Percentiles rank a stretch among this genome's conserved stretches.
phyloP scores from a whole-genome alignment of 92 coral and sea anemone species.

The Metridium senile region DNA sequence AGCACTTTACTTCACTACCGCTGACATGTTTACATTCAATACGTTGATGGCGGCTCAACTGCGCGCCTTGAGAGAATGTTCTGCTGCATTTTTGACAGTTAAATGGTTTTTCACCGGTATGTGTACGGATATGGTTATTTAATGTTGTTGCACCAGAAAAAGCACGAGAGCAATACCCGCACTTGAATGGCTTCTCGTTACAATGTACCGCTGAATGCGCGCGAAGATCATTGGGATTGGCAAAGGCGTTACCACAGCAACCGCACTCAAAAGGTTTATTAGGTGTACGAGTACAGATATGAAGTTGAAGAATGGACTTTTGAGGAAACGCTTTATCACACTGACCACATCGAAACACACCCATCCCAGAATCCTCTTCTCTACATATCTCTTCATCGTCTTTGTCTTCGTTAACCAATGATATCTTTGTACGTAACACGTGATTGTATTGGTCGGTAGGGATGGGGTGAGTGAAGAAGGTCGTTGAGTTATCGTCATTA shows the following conservation, averaged over 20 bases:
- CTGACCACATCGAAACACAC: constrained; percentile 45
- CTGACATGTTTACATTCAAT: constrained; percentile 5
- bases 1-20: neutral
- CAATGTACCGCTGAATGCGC: constrained; percentile 63
- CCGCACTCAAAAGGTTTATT: constrained; percentile 66
- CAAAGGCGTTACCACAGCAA: constrained; percentile 58
- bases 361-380: constrained; percentile 23
- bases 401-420: too few relatives aligned
- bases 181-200: constrained; percentile 73
- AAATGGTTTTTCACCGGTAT: constrained; percentile 72
- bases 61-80: constrained; percentile 84
- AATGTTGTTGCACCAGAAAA: constrained; percentile 66
- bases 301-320: constrained; percentile 33
- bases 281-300: constrained; percentile 39
- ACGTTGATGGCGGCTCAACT: constrained; percentile 80
- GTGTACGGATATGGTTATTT: constrained; percentile 73
- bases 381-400: neutral
- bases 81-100: constrained; percentile 74
- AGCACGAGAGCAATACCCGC: constrained; percentile 73
- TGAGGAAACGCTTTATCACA: constrained; percentile 45
- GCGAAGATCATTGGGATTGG: constrained; percentile 56
- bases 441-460: too few relatives aligned
- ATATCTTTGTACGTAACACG: too few relatives aligned
- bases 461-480: too few relatives aligned
- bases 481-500: neutral